Evolutionary conservation across 2,888 invertebrate genomes (phyloP).

Genomic region (Nomada fucata): DNA sequence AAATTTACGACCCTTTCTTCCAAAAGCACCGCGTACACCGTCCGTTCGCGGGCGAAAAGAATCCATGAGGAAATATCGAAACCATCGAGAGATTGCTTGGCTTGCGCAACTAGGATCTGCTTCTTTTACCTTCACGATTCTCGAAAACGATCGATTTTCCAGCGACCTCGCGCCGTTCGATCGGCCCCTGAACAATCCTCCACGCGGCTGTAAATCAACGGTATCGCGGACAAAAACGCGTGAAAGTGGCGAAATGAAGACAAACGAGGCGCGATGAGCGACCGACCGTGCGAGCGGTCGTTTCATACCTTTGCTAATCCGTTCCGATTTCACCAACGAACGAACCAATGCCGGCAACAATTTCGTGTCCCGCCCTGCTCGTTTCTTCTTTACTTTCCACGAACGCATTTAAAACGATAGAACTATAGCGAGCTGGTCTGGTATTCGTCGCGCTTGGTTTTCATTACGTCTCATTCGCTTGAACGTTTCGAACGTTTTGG

Average conservation of each 20-base stretch:
- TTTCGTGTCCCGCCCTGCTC: background rate
- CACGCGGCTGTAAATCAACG: conserved; percentile 37
- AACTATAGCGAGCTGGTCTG: background rate
- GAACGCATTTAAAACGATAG: conserved; percentile 1
- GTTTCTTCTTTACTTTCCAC: conserved; percentile 3
- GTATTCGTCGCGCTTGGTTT: conserved; percentile 5
- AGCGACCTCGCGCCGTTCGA: background rate
- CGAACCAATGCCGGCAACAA: conserved; percentile 26
- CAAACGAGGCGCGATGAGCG: conserved; percentile 46
- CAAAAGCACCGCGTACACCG: background rate
- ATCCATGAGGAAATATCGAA: background rate
- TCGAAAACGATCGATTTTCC: conserved; percentile 7
- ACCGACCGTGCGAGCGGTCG: conserved; percentile 16
- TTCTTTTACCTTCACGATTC: conserved; percentile 19
- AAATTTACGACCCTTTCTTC: background rate
- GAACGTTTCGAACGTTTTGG: background rate
- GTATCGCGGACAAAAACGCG: conserved; percentile 29
- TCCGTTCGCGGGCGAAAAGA: background rate
- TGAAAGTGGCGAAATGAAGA: conserved; percentile 37
- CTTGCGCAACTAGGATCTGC: conserved; percentile 12
- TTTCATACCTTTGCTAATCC: conserved; percentile 40
- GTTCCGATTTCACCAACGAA: conserved; percentile 23
- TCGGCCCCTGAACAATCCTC: conserved; percentile 15
- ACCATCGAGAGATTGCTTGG: background rate
- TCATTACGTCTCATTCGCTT: background rate